phyloP scores from a whole-genome alignment of 2,888 invertebrate genomes.

The Onthophagus sagittarius region DNA sequence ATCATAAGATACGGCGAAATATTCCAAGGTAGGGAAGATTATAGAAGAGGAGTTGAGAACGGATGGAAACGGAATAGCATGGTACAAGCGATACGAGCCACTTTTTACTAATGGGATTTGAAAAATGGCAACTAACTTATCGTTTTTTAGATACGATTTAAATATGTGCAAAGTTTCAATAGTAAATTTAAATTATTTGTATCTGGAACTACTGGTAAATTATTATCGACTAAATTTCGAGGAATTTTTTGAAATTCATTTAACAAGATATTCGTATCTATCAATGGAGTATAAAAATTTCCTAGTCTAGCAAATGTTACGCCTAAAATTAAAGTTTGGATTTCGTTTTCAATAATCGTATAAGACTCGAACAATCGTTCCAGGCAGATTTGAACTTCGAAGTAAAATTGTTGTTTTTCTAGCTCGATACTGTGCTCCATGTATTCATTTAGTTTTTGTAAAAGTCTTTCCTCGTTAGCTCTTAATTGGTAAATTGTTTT shows the following conservation, averaged over 20 bases:
- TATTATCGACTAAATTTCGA: not conserved
- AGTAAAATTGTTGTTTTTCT: too few relatives aligned
- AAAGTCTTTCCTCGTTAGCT: too few relatives aligned
- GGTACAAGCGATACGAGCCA: not conserved
- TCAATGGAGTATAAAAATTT: not conserved
- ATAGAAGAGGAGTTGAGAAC: not conserved
- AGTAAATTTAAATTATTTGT: not conserved
- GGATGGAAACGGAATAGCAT: not conserved
- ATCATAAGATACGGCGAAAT: constrained; percentile 3
- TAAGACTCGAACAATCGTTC: not conserved
- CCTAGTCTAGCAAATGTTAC: not conserved
- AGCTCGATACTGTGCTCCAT: too few relatives aligned
- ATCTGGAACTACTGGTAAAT: not conserved
- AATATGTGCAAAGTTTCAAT: not conserved
- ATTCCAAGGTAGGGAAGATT: not conserved
- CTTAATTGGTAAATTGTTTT: not conserved
- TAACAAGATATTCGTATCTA: not conserved
- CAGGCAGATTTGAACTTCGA: not conserved
- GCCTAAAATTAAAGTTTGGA: not conserved
- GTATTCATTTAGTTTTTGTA: too few relatives aligned
- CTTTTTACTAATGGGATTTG: not conserved
- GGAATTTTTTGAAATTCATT: not conserved
- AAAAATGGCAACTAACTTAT: not conserved
- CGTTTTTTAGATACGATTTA: not conserved
- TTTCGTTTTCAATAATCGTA: not conserved